Evolutionary conservation across 2,113 vertebrate species (phyloP).

Genomic region (Physeter macrocephalus): DNA sequence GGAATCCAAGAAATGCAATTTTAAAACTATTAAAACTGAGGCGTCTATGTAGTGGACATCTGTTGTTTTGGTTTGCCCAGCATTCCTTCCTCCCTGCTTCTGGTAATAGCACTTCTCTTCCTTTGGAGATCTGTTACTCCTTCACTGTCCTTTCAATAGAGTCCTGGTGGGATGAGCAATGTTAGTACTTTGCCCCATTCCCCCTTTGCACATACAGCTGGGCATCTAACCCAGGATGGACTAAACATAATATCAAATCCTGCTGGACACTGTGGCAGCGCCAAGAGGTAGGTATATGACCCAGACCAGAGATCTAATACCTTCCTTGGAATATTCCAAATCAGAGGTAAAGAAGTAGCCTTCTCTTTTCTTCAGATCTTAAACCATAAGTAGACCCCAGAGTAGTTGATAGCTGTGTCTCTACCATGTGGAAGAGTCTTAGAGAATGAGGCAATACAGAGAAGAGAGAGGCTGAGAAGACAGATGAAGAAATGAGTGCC

Average conservation of each 20-base stretch:
- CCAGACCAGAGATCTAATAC: background rate
- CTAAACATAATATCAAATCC: background rate
- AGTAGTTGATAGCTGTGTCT: background rate
- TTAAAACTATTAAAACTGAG: background rate
- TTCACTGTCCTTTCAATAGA: background rate
- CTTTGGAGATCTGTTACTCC: background rate
- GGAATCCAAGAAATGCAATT: slow-evolving; percentile 8
- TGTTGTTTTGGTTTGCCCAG: background rate
- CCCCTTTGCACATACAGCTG: background rate
- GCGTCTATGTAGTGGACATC: background rate
- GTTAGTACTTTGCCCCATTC: background rate
- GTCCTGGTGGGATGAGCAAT: background rate
- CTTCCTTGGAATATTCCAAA: background rate
- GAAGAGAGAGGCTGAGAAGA: background rate
- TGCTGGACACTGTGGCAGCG: background rate
- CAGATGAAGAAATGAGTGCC: background rate
- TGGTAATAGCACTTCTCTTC: background rate
- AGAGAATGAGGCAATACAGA: background rate
- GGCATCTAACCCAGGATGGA: background rate
- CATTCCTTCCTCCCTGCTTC: background rate
- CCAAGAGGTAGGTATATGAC: background rate
- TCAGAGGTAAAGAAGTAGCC: background rate
- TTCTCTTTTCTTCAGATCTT: background rate
- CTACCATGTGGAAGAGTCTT: background rate
- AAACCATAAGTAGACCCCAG: background rate